Evolutionary conservation across 2,888 invertebrate genomes (phyloP).

Genomic region (Elmis aenea): DNA sequence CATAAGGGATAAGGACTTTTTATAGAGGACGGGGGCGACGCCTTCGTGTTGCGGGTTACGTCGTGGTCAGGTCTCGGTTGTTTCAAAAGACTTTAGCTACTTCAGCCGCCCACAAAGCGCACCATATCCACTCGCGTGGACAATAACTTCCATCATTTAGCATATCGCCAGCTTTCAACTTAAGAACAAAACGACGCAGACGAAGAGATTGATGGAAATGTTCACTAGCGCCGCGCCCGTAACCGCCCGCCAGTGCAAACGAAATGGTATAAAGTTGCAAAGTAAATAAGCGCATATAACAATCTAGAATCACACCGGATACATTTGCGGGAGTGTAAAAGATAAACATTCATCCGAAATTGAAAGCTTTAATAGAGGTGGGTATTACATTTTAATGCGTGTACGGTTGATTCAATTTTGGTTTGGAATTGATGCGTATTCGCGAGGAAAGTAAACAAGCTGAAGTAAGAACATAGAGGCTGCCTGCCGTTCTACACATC

Average conservation of each 20-base stretch:
- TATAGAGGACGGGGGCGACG: conserved; percentile 15
- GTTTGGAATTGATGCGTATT: conserved; percentile 35
- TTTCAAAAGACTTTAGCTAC: conserved; percentile 23
- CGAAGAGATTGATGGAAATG: too few species aligned
- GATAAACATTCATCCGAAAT: conserved; percentile 45
- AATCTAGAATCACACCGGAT: conserved; percentile 31
- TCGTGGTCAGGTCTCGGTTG: conserved; percentile 28
- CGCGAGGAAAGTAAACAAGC: conserved; percentile 37
- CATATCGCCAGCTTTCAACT: conserved; percentile 12
- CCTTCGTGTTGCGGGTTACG: conserved; percentile 8
- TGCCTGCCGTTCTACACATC: conserved; percentile 30
- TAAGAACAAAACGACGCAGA: too few species aligned
- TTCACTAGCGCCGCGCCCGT: conserved; percentile 18
- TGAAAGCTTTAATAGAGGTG: conserved; percentile 46
- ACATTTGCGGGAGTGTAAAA: conserved; percentile 36
- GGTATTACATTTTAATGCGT: conserved; percentile 45
- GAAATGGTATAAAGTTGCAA: conserved; percentile 29
- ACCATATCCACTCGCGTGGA: conserved; percentile 16
- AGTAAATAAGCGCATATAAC: conserved; percentile 36
- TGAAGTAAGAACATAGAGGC: conserved; percentile 24
- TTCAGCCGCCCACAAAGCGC: conserved; percentile 27
- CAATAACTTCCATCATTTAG: conserved; percentile 28
- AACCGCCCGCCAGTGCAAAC: conserved; percentile 16
- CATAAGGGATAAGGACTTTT: conserved; percentile 26
- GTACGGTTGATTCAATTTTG: conserved; percentile 44